phyloP scores from a whole-genome alignment of 2,797 vertebrate genomes.

The Enteromius paludinosus region DNA sequence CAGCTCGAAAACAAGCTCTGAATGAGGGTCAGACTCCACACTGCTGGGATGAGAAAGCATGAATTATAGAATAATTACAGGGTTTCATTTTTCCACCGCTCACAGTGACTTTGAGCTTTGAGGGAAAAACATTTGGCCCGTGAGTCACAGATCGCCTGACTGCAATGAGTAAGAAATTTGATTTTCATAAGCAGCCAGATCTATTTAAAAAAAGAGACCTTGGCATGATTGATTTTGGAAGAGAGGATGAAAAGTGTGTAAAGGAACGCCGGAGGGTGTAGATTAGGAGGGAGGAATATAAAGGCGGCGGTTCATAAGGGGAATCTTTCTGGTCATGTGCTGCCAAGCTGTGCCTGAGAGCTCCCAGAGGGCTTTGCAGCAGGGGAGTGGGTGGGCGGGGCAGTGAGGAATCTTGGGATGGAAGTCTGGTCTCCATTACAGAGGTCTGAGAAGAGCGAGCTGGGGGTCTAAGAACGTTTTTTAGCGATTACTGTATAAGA shows the following conservation, averaged over 20 bases:
- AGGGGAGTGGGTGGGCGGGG: conserved; percentile 54
- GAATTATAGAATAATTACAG: conserved; percentile 61
- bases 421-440: conserved; percentile 78
- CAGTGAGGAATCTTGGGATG: conserved; percentile 63
- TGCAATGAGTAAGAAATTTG: conserved; percentile 35
- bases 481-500: background rate
- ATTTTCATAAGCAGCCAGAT: conserved; percentile 43
- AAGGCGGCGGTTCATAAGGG: conserved; percentile 60
- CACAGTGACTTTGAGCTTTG: conserved; percentile 36
- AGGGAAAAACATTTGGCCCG: conserved; percentile 46
- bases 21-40: conserved; percentile 29
- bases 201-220: conserved; percentile 47
- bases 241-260: conserved; percentile 30
- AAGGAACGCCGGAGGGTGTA: conserved; percentile 37
- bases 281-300: conserved; percentile 42
- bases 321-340: conserved; percentile 70
- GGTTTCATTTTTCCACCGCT: conserved; percentile 51
- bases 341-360: conserved; percentile 72
- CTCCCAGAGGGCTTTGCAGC: conserved; percentile 72
- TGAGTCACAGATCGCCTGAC: conserved; percentile 49
- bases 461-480: conserved; percentile 13
- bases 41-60: conserved; percentile 57
- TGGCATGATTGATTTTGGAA: conserved; percentile 54
- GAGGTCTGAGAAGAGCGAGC: conserved; percentile 36
- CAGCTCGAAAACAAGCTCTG: conserved; percentile 27